phyloP scores from a whole-genome alignment of 2,888 invertebrate species.

The Ormia ochracea region DNA sequence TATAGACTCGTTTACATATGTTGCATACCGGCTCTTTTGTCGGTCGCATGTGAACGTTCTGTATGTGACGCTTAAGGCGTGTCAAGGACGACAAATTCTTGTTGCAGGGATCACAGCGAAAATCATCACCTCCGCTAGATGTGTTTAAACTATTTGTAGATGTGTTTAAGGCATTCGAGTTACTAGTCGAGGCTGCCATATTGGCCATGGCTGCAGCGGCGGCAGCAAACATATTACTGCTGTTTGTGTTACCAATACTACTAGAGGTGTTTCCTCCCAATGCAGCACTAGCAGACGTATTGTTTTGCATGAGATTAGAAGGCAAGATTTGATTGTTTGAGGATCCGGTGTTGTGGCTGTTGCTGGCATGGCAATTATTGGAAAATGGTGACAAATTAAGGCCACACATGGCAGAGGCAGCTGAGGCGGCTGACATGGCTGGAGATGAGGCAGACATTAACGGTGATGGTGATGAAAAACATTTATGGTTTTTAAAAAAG shows the following conservation, averaged over 20 bases:
- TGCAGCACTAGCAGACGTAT: constrained; percentile 39
- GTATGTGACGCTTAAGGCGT: constrained; percentile 92
- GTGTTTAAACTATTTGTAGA: constrained; percentile 69
- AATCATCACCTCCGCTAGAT: constrained; percentile 83
- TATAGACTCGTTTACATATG: constrained; percentile 94
- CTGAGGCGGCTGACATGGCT: constrained; percentile 73
- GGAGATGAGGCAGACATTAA: constrained; percentile 51
- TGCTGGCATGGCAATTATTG: constrained; percentile 69
- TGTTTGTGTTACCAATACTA: constrained; percentile 59
- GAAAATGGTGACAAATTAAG: constrained; percentile 75
- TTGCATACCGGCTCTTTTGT: constrained; percentile 94
- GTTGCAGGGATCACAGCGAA: constrained; percentile 94
- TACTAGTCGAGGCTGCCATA: constrained; percentile 69
- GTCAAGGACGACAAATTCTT: constrained; percentile 91
- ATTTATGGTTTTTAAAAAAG: constrained; percentile 68
- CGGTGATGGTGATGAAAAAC: constrained; percentile 60
- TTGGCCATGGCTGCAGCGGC: constrained; percentile 71
- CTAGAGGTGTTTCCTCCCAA: constrained; percentile 47
- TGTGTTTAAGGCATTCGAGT: constrained; percentile 66
- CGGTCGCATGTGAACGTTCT: constrained; percentile 93
- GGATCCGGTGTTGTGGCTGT: constrained; percentile 52
- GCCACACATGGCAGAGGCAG: constrained; percentile 73
- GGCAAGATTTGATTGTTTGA: constrained; percentile 65
- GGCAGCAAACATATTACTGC: constrained; percentile 69
- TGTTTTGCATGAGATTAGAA: constrained; percentile 56